These are phyloP conservation scores for Microplitis demolitor DNA, from an alignment of 1,140 invertebrate species.

Conservation along the genomic window DNA sequence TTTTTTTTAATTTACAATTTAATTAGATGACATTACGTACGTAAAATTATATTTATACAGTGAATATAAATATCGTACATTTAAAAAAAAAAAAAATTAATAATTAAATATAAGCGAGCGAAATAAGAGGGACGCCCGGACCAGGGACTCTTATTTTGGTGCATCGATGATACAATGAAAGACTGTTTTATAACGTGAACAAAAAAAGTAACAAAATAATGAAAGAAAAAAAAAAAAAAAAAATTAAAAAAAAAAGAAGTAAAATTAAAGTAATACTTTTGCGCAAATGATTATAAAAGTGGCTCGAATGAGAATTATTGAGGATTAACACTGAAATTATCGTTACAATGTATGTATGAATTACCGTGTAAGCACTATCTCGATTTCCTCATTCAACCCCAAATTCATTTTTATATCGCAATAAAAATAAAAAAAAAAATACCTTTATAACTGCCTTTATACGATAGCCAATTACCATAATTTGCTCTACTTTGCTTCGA, in stretches of 20 bases:
- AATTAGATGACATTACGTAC: background rate
- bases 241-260: conserved; percentile 1
- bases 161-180: conserved; percentile 39
- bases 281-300: conserved; percentile 19
- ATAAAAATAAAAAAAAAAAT: conserved; percentile 7
- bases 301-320: conserved; percentile 28
- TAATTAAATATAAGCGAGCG: conserved; percentile 11
- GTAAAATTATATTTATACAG: conserved; percentile 18
- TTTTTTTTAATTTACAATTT: conserved; percentile 19
- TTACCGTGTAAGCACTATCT: conserved; percentile 14
- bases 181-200: conserved; percentile 45
- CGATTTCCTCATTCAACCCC: background rate
- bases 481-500: conserved; percentile 13
- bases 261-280: background rate
- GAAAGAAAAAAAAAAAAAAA: conserved; percentile 22
- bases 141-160: conserved; percentile 24
- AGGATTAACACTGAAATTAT: conserved; percentile 31
- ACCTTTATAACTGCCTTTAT: conserved; percentile 11
- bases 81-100: background rate
- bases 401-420: conserved; percentile 16
- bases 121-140: conserved; percentile 24
- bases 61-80: background rate
- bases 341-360: conserved; percentile 28
- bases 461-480: conserved; percentile 17
- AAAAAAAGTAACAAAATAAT: too few species aligned